A percentile compares a stretch with the other conserved stretches of the same genome.
Conservation (phyloP, 2,113 vertebrate species). For the Onychostruthus taczanowskii region DNA sequence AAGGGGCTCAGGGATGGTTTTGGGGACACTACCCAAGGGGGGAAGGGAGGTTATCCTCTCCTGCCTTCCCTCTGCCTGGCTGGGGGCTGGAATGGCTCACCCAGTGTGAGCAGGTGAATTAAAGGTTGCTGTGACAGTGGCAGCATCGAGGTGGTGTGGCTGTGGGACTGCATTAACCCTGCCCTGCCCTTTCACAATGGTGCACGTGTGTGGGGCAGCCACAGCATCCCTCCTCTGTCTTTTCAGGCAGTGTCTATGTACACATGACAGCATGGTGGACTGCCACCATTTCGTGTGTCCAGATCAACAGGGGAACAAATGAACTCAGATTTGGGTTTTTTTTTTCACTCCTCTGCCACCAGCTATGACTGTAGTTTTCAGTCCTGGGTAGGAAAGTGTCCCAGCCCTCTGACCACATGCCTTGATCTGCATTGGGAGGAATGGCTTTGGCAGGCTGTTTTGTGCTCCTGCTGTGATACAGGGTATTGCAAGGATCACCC, state of each 20-base stretch:
- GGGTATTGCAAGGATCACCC: neutral
- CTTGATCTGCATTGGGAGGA: neutral
- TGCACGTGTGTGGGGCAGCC: neutral
- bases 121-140: neutral
- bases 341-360: neutral
- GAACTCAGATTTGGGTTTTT: neutral
- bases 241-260: neutral
- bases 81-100: neutral
- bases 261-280: neutral
- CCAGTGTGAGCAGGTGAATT: neutral
- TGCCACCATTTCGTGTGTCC: neutral
- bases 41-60: neutral
- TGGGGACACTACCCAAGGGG: too few relatives aligned
- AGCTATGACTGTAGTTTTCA: neutral
- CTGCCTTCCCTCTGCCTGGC: neutral
- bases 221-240: neutral
- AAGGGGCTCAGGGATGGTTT: rapidly evolving
- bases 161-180: neutral
- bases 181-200: neutral
- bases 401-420: neutral
- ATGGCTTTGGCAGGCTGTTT: neutral
- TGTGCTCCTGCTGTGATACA: neutral
- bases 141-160: neutral
- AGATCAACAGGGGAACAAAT: neutral
- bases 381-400: neutral